These are phyloP conservation scores for Fratercula arctica DNA, from an alignment of 2,797 vertebrate genomes.

Conservation along the genomic window DNA sequence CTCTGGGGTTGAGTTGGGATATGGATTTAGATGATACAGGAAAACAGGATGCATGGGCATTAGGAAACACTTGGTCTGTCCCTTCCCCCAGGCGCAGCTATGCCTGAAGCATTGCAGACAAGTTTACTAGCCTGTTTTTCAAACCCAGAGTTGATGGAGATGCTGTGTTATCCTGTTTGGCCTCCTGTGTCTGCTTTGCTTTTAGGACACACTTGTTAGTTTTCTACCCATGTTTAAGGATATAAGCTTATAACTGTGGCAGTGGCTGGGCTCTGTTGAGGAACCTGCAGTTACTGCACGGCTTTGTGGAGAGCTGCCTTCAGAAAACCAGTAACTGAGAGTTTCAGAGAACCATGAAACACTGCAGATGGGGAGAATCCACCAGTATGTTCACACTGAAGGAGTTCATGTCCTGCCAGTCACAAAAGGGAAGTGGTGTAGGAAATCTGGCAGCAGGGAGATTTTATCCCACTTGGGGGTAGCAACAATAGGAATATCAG, in stretches of 20 bases:
- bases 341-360: not conserved
- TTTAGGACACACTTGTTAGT: not conserved
- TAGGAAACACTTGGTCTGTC: not conserved
- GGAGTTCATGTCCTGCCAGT: not conserved
- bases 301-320: not conserved
- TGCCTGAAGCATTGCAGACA: not conserved
- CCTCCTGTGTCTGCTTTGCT: not conserved
- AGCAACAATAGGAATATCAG: not conserved
- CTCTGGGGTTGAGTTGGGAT: not conserved
- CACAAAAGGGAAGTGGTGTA: not conserved
- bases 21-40: not conserved
- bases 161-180: not conserved
- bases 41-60: not conserved
- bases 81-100: not conserved
- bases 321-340: not conserved
- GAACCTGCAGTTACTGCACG: not conserved
- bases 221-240: not conserved
- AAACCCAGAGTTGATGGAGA: not conserved
- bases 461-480: not conserved
- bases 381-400: rapidly evolving
- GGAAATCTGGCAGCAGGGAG: not conserved
- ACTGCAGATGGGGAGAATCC: not conserved
- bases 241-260: not conserved
- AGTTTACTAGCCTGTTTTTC: not conserved
- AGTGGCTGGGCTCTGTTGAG: not conserved